phyloP scores from a whole-genome alignment of 2,113 vertebrate species.

The Equus przewalskii region DNA sequence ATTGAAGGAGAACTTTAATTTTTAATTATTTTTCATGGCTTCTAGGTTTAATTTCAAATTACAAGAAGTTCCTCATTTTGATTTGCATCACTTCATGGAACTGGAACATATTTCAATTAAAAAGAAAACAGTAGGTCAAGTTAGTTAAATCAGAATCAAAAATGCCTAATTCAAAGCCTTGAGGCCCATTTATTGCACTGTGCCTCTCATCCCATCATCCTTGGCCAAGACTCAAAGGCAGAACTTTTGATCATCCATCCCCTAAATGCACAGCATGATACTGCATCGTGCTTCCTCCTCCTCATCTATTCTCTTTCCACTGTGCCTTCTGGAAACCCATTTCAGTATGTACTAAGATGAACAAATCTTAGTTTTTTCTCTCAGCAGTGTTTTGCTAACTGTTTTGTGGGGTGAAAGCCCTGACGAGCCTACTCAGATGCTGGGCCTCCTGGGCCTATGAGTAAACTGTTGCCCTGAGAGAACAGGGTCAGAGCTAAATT shows the following conservation, averaged over 20 bases:
- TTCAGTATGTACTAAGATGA: not conserved
- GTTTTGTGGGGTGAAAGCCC: not conserved
- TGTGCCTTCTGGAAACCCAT: not conserved
- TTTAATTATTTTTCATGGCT: conserved; percentile 52
- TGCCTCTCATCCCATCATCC: not conserved
- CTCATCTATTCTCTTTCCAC: not conserved
- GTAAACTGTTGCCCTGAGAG: not conserved
- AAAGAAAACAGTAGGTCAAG: conserved; percentile 38
- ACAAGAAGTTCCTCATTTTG: conserved; percentile 43
- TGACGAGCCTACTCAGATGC: not conserved
- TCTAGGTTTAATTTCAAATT: conserved; percentile 53
- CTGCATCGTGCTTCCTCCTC: not conserved
- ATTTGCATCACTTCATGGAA: conserved; percentile 55
- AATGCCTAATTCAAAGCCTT: not conserved
- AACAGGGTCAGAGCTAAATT: not conserved
- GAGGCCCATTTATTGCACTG: not conserved
- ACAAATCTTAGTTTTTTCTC: not conserved
- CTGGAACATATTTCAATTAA: not conserved
- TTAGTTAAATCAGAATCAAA: conserved; percentile 37
- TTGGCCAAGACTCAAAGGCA: not conserved
- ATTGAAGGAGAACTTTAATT: conserved; percentile 1
- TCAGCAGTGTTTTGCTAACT: not conserved
- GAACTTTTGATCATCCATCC: not conserved
- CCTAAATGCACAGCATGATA: not conserved
- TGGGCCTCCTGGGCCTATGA: rapidly evolving